phyloP scores from a whole-genome alignment of 2,797 vertebrate species.

The Rhynchonycteris naso region DNA sequence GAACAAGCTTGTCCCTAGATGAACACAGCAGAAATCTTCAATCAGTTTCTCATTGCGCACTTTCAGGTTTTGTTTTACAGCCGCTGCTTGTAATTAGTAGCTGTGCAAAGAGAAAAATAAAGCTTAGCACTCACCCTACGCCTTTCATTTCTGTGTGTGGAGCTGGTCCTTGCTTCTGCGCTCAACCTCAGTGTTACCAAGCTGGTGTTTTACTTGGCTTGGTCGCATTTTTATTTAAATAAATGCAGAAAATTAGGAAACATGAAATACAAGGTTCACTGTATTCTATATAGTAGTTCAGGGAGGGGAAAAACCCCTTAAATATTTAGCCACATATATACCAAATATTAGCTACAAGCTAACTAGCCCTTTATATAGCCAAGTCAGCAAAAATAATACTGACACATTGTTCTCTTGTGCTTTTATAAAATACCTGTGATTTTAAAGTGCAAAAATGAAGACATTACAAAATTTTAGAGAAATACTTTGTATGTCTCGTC shows the following conservation, averaged over 20 bases:
- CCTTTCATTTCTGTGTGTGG: slow-evolving; percentile 68
- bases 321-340: slow-evolving; percentile 66
- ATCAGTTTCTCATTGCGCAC: slow-evolving; percentile 19
- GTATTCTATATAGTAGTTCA: slow-evolving; percentile 73
- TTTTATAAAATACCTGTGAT: slow-evolving; percentile 40
- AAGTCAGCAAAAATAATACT: slow-evolving; percentile 62
- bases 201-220: slow-evolving; percentile 84
- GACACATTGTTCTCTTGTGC: slow-evolving; percentile 63
- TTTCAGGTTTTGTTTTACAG: slow-evolving; percentile 60
- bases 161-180: slow-evolving; percentile 69
- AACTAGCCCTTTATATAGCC: slow-evolving; percentile 66
- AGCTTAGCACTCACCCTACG: slow-evolving; percentile 33
- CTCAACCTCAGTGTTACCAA: slow-evolving; percentile 75
- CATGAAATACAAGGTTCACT: slow-evolving; percentile 81
- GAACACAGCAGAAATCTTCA: slow-evolving; percentile 58
- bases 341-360: slow-evolving; percentile 73
- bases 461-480: slow-evolving; percentile 2
- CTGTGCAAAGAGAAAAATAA: slow-evolving; percentile 55
- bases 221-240: slow-evolving; percentile 82
- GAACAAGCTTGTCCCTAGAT: slow-evolving; percentile 46
- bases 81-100: slow-evolving; percentile 48
- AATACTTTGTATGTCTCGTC: neutral
- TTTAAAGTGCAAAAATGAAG: slow-evolving; percentile 19
- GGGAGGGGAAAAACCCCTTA: slow-evolving; percentile 53
- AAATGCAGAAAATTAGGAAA: slow-evolving; percentile 82